Conservation (phyloP, 1,140 invertebrate species). For the Drosophila melanica region DNA sequence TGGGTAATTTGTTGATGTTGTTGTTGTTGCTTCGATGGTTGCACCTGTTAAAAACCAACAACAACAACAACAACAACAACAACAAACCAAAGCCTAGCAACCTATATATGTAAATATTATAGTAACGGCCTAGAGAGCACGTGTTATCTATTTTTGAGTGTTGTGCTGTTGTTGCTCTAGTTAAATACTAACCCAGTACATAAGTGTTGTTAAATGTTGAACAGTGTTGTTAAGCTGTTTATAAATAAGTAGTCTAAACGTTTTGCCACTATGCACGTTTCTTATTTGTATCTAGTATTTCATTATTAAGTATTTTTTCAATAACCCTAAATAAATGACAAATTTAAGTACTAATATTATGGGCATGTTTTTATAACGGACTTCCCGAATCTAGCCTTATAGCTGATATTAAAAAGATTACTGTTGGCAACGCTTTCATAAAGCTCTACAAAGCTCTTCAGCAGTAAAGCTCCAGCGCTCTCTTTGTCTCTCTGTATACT, state of each 20-base stretch:
- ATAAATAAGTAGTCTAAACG: constrained; percentile 34
- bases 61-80: constrained; percentile 38
- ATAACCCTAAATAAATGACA: constrained; percentile 14
- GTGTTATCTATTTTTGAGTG: constrained; percentile 30
- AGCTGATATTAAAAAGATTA: constrained; percentile 12
- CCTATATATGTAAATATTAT: constrained; percentile 20
- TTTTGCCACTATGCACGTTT: constrained; percentile 56
- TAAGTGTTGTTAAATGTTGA: constrained; percentile 35
- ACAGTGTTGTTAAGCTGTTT: constrained; percentile 32
- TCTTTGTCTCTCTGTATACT: constrained; percentile 14
- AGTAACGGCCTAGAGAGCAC: constrained; percentile 46
- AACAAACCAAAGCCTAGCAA: constrained; percentile 26
- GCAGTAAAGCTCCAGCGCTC: constrained; percentile 24
- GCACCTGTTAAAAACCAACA: background rate
- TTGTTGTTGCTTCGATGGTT: constrained; percentile 21
- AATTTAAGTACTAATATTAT: constrained; percentile 24
- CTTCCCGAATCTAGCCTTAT: constrained; percentile 9
- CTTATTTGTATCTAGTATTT: constrained; percentile 27
- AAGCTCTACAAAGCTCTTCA: constrained; percentile 44
- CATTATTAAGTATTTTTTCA: constrained; percentile 9
- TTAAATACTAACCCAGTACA: constrained; percentile 6
- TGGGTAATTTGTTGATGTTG: constrained; percentile 22
- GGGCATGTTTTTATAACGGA: constrained; percentile 65
- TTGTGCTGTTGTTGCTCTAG: constrained; percentile 48
- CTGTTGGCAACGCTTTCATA: constrained; percentile 50